phyloP scores from a whole-genome alignment of 2,888 invertebrate species.

The Schizaphis graminum region DNA sequence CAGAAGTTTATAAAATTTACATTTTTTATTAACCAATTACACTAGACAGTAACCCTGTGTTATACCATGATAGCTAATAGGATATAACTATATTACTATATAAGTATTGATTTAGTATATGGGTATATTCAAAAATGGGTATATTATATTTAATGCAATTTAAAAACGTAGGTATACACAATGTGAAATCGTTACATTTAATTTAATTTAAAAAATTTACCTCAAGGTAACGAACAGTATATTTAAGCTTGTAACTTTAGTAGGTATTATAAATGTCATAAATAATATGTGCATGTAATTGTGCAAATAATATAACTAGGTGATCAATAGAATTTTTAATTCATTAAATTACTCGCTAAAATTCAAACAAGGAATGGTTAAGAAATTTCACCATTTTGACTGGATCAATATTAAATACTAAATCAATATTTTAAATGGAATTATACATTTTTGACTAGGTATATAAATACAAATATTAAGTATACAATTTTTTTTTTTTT shows the following conservation, averaged over 20 bases:
- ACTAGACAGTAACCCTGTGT: neutral
- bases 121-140: neutral
- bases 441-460: neutral
- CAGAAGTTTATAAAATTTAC: neutral
- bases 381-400: neutral
- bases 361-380: neutral
- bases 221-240: neutral
- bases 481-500: too few relatives aligned
- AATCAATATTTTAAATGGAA: neutral
- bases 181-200: neutral
- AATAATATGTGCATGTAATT: neutral
- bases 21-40: slow-evolving; percentile 5
- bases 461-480: neutral
- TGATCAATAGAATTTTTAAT: neutral
- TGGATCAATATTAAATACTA: neutral
- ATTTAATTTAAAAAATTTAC: neutral
- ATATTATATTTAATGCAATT: neutral
- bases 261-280: neutral
- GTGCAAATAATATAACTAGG: neutral
- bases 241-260: neutral
- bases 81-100: neutral
- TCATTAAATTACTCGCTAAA: neutral
- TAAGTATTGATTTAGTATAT: neutral
- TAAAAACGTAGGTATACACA: neutral
- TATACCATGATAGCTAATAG: neutral